Conservation (phyloP, 2,888 invertebrate genomes). For the Lymantria dispar region DNA sequence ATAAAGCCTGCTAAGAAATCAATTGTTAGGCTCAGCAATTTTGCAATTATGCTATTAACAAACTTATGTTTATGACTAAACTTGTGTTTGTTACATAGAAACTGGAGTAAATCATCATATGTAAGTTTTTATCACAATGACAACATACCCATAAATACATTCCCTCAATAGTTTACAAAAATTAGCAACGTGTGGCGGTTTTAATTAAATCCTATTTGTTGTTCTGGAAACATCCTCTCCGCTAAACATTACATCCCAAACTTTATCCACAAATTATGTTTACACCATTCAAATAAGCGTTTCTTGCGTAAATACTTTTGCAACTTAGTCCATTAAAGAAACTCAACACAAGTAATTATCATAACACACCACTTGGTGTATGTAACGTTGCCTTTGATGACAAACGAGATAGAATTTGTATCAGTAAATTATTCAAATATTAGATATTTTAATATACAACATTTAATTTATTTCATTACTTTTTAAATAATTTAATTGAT, state of each 20-base stretch:
- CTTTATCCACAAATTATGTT: slow-evolving; percentile 76
- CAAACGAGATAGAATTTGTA: slow-evolving; percentile 42
- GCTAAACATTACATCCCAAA: slow-evolving; percentile 66
- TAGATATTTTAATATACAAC: too few relatives aligned
- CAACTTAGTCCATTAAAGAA: slow-evolving; percentile 73
- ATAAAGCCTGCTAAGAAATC: too few relatives aligned
- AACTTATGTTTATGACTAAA: too few relatives aligned
- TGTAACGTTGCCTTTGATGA: slow-evolving; percentile 56
- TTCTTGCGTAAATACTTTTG: slow-evolving; percentile 70
- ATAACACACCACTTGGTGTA: slow-evolving; percentile 61
- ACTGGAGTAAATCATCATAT: too few relatives aligned
- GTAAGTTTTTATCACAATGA: too few relatives aligned
- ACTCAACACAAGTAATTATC: slow-evolving; percentile 68
- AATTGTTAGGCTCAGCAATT: too few relatives aligned
- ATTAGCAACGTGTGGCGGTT: slow-evolving; percentile 49
- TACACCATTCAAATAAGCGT: slow-evolving; percentile 75
- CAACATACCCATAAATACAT: slow-evolving; percentile 2
- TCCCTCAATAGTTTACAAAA: slow-evolving; percentile 23
- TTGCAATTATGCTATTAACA: too few relatives aligned
- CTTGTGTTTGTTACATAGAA: too few relatives aligned
- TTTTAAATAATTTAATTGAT: too few relatives aligned
- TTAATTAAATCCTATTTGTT: slow-evolving; percentile 65
- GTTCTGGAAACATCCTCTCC: slow-evolving; percentile 59
- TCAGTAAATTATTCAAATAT: slow-evolving; percentile 29
- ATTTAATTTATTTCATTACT: too few relatives aligned